Evolutionary conservation across 2,113 vertebrate genomes (phyloP).

Genomic region (Pseudois nayaur): DNA sequence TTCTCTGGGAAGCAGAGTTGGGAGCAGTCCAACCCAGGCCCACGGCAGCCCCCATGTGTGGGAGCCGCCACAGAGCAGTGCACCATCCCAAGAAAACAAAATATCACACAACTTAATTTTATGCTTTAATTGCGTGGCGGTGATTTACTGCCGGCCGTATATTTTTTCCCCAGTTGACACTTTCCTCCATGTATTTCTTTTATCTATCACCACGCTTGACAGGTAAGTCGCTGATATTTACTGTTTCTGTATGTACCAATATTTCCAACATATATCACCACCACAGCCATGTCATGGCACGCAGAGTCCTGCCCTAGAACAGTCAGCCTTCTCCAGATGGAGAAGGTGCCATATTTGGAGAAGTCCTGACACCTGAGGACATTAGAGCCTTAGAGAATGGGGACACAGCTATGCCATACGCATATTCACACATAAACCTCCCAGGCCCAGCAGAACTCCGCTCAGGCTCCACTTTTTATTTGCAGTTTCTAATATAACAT

Average conservation of each 20-base stretch:
- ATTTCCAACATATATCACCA: conserved; percentile 70
- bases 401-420: background rate
- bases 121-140: conserved; percentile 60
- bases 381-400: background rate
- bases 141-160: conserved; percentile 67
- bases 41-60: fast-evolving
- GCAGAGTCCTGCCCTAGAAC: background rate
- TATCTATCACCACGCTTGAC: conserved; percentile 72
- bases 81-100: conserved; percentile 37
- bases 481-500: background rate
- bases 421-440: background rate
- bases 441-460: background rate
- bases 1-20: background rate
- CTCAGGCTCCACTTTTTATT: background rate
- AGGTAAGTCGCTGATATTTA: conserved; percentile 72
- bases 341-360: background rate
- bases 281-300: background rate
- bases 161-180: conserved; percentile 64
- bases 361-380: background rate
- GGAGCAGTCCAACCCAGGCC: background rate
- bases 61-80: background rate
- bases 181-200: conserved; percentile 73
- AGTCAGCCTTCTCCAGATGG: background rate
- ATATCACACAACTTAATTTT: conserved; percentile 62
- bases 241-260: conserved; percentile 74